These are phyloP conservation scores for Yponomeuta sedellus DNA, from an alignment of 2,888 invertebrate genomes.

Conservation along the genomic window DNA sequence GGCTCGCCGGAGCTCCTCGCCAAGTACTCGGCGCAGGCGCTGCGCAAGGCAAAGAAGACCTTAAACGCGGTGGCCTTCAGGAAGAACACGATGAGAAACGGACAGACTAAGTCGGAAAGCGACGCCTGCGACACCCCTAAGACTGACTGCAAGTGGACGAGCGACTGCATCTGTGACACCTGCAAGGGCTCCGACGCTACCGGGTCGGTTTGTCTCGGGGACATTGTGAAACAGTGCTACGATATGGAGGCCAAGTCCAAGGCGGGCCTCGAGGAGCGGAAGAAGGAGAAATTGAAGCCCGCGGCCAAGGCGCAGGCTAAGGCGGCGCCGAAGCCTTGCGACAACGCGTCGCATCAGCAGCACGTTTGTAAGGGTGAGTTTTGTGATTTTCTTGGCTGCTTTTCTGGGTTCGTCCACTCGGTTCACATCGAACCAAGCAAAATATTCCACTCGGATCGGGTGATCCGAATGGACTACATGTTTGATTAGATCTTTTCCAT, in stretches of 20 bases:
- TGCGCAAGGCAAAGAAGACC: constrained; percentile 58
- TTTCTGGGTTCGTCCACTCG: too few relatives aligned
- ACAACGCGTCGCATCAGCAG: constrained; percentile 58
- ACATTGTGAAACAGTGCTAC: constrained; percentile 49
- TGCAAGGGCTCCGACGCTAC: constrained; percentile 44
- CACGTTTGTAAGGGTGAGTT: constrained; percentile 66
- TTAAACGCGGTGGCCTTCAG: constrained; percentile 60
- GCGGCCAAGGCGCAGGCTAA: constrained; percentile 27
- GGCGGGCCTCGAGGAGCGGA: constrained; percentile 34
- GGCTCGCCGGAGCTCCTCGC: constrained; percentile 50
- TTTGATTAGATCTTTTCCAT: too few relatives aligned
- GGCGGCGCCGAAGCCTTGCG: constrained; percentile 49
- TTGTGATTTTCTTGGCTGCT: too few relatives aligned
- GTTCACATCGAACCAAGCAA: too few relatives aligned
- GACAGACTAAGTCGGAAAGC: constrained; percentile 54
- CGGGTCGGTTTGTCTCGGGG: constrained; percentile 36
- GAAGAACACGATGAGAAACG: constrained; percentile 45
- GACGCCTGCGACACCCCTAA: constrained; percentile 60
- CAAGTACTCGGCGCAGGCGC: constrained; percentile 60
- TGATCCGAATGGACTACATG: too few relatives aligned
- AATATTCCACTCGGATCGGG: too few relatives aligned
- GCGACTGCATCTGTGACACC: constrained; percentile 51
- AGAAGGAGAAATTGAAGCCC: constrained; percentile 27
- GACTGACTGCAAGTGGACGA: constrained; percentile 62
- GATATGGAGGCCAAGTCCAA: constrained; percentile 32